A percentile compares a stretch with the other conserved stretches of the same genome.
These are phyloP conservation scores for Thera britannica DNA, from an alignment of 2,888 invertebrate species.

Conservation along the genomic window DNA sequence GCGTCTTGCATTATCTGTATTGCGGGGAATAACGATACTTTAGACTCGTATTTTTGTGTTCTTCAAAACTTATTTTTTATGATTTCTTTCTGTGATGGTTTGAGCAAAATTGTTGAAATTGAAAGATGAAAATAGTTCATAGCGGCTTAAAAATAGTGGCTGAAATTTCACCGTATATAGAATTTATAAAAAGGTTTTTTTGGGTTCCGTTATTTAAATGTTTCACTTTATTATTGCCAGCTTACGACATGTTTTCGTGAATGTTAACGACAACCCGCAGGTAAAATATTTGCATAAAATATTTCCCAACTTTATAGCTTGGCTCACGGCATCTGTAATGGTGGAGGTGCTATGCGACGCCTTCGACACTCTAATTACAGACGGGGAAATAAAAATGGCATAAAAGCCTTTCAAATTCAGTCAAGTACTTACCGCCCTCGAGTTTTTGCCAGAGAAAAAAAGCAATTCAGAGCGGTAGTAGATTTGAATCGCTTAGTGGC, in stretches of 20 bases:
- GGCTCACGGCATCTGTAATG: conserved; percentile 78
- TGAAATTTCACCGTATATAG: too few species aligned
- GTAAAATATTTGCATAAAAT: conserved; percentile 66
- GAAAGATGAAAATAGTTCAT: too few species aligned
- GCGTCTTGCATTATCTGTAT: too few species aligned
- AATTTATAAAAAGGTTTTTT: background rate
- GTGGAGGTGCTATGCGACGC: conserved; percentile 75
- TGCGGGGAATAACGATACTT: too few species aligned
- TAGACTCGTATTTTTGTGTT: too few species aligned
- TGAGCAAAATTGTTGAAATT: too few species aligned
- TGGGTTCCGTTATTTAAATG: conserved; percentile 1
- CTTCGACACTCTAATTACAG: conserved; percentile 72
- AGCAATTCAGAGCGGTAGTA: conserved; percentile 35
- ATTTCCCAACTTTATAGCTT: conserved; percentile 68
- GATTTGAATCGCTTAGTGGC: conserved; percentile 32
- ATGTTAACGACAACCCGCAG: conserved; percentile 33
- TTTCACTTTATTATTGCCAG: conserved; percentile 15
- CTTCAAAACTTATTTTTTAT: too few species aligned
- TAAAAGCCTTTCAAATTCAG: conserved; percentile 64
- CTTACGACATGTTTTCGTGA: conserved; percentile 33
- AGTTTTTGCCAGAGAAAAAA: conserved; percentile 38
- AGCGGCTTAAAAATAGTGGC: too few species aligned
- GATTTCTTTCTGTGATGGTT: too few species aligned
- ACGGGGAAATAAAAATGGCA: conserved; percentile 64
- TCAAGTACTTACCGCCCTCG: conserved; percentile 42